These are phyloP conservation scores for Stictonetta naevosa DNA, from an alignment of 2,113 vertebrate genomes.

Conservation along the genomic window DNA sequence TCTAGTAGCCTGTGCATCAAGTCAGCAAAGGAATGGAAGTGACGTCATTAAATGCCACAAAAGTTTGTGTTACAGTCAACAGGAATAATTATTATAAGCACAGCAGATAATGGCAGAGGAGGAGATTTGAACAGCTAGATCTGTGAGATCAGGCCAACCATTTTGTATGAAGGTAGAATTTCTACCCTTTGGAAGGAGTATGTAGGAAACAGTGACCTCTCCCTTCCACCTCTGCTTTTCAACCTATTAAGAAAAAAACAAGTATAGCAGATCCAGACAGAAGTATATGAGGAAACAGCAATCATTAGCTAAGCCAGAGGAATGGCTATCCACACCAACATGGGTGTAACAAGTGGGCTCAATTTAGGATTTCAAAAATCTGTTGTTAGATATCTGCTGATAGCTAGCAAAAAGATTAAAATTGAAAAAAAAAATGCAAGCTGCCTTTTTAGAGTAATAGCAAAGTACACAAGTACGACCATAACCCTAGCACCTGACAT, in stretches of 20 bases:
- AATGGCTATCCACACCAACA: background rate
- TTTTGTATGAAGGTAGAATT: background rate
- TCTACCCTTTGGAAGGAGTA: background rate
- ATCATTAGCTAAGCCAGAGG: background rate
- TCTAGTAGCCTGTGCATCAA: conserved; percentile 1
- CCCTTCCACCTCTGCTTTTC: background rate
- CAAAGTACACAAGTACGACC: background rate
- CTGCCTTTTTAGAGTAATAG: background rate
- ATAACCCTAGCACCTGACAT: background rate
- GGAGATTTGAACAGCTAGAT: background rate
- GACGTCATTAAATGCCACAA: background rate
- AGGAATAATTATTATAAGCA: background rate
- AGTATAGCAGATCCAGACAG: background rate
- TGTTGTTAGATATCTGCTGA: background rate
- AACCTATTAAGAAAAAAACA: background rate
- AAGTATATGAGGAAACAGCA: background rate
- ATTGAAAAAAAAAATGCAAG: background rate
- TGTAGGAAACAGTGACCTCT: background rate
- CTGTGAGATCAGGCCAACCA: background rate
- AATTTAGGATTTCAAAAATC: background rate
- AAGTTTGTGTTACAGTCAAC: conserved; percentile 7
- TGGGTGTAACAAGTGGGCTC: background rate
- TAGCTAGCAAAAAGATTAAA: background rate
- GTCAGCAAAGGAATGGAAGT: conserved; percentile 6
- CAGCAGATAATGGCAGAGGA: background rate